Conservation (phyloP, 2,797 vertebrate species). For the Pterois miles region DNA sequence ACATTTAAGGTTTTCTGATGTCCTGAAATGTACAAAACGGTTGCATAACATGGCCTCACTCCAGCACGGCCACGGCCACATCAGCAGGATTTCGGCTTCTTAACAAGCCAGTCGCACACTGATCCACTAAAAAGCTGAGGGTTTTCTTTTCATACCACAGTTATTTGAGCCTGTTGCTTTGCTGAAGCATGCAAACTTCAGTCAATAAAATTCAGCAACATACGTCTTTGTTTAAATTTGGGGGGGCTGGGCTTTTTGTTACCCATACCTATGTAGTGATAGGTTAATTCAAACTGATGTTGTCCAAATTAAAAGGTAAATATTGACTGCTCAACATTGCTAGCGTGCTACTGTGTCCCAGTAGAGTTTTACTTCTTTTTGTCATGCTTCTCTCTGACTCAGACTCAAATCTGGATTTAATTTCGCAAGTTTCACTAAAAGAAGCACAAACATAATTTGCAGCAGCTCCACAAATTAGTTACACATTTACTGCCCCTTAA, state of each 20-base stretch:
- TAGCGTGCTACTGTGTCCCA: conserved; percentile 2
- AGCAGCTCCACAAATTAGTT: conserved; percentile 27
- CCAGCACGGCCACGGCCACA: conserved; percentile 28
- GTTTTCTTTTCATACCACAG: conserved; percentile 14
- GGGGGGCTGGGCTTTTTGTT: not conserved
- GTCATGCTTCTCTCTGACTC: conserved; percentile 15
- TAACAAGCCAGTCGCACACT: conserved; percentile 53
- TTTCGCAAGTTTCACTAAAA: conserved; percentile 41
- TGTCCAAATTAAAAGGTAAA: conserved; percentile 2
- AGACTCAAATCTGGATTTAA: conserved; percentile 61
- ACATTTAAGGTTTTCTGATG: conserved; percentile 45
- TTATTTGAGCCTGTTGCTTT: conserved; percentile 55
- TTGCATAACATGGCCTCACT: conserved; percentile 58
- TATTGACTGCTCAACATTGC: not conserved
- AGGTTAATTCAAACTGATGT: not conserved
- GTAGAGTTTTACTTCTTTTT: conserved; percentile 1
- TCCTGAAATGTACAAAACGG: conserved; percentile 45
- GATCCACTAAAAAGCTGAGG: conserved; percentile 33
- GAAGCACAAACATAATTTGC: conserved; percentile 34
- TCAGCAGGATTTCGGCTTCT: conserved; percentile 54
- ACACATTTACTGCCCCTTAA: conserved; percentile 30
- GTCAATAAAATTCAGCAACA: conserved; percentile 67
- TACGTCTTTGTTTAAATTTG: conserved; percentile 59
- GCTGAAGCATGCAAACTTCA: conserved; percentile 59
- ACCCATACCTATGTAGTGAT: conserved; percentile 9